Conservation (phyloP, 2,797 vertebrate genomes). For the Sebastes minor region DNA sequence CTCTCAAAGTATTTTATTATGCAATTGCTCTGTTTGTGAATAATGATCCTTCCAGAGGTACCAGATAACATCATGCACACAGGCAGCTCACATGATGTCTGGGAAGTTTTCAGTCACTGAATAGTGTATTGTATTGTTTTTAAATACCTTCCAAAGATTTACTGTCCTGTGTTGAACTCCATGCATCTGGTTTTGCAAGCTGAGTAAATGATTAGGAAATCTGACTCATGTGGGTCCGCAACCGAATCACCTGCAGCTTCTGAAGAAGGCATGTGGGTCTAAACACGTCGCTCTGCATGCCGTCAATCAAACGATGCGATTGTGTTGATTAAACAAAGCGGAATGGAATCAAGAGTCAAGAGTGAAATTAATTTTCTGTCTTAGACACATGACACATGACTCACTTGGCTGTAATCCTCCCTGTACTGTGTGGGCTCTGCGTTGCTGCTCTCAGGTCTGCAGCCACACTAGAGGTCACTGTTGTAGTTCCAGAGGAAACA, state of each 20-base stretch:
- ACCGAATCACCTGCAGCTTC: conserved; percentile 30
- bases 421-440: not conserved
- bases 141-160: conserved; percentile 9
- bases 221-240: conserved; percentile 1
- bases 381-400: not conserved
- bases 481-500: conserved; percentile 86
- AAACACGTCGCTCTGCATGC: not conserved
- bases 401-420: not conserved
- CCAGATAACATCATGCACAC: not conserved
- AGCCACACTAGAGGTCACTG: conserved; percentile 97
- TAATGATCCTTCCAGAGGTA: not conserved
- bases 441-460: conserved; percentile 1
- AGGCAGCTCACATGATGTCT: not conserved
- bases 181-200: conserved; percentile 30
- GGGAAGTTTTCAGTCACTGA: not conserved
- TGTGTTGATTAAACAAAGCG: not conserved
- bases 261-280: not conserved
- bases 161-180: conserved; percentile 11
- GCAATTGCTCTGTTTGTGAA: not conserved
- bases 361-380: not conserved
- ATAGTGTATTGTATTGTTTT: not conserved
- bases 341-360: not conserved
- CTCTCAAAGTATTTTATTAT: not conserved
- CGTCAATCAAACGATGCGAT: not conserved
- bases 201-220: conserved; percentile 27